These are phyloP conservation scores for Noctuana brunneofusca DNA, from an alignment of 2,888 invertebrate species.

Conservation along the genomic window DNA sequence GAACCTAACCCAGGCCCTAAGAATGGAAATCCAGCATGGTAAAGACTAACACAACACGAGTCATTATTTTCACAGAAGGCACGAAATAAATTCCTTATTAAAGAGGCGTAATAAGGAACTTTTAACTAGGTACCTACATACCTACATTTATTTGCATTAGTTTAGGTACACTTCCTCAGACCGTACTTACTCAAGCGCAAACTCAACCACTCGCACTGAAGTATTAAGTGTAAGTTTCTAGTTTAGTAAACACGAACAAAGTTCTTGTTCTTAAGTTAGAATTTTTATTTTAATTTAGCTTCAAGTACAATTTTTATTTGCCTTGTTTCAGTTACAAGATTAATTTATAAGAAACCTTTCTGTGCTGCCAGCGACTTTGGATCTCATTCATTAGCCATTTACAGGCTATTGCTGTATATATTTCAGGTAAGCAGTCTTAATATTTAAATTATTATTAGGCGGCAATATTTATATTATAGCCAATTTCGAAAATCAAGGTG, in stretches of 20 bases:
- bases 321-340: constrained; percentile 65
- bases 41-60: too few species aligned
- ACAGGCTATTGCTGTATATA: constrained; percentile 81
- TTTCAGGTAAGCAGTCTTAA: constrained; percentile 63
- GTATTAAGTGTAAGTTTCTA: background rate
- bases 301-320: constrained; percentile 57
- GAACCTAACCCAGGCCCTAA: too few species aligned
- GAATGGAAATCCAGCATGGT: too few species aligned
- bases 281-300: constrained; percentile 39
- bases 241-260: background rate
- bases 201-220: background rate
- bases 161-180: background rate
- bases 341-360: constrained; percentile 80
- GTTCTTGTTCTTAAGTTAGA: background rate
- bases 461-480: too few species aligned
- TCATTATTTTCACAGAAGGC: too few species aligned
- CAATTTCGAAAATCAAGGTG: too few species aligned
- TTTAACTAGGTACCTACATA: background rate
- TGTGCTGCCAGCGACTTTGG: constrained; percentile 82
- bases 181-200: background rate
- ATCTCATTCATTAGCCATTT: constrained; percentile 79
- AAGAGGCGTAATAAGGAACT: background rate
- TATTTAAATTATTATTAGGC: background rate
- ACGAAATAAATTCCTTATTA: background rate
- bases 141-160: too few species aligned